Percentiles rank a stretch among this genome's conserved stretches.
phyloP scores from a whole-genome alignment of 2,113 vertebrate species.

The Corythornis cristatus region DNA sequence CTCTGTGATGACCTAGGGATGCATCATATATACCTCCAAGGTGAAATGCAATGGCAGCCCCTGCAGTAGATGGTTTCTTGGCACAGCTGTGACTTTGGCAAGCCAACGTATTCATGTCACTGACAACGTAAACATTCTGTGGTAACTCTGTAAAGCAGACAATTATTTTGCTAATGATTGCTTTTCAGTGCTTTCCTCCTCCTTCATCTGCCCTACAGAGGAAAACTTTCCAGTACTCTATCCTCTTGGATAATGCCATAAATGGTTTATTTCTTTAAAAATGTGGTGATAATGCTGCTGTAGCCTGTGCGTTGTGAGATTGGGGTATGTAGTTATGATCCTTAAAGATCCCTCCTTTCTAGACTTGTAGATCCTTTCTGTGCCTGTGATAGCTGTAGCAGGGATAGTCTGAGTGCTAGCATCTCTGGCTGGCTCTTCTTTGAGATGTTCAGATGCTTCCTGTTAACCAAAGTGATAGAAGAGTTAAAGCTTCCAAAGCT shows the following conservation, averaged over 20 bases:
- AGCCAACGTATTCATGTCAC: not conserved
- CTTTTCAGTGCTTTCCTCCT: not conserved
- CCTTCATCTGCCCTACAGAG: conserved; percentile 32
- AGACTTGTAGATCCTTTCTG: not conserved
- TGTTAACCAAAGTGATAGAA: not conserved
- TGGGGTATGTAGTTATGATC: not conserved
- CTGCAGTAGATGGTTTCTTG: not conserved
- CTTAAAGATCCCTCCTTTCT: not conserved
- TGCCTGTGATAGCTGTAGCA: not conserved
- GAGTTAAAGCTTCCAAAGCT: not conserved
- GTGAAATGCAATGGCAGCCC: not conserved
- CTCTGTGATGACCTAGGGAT: not conserved
- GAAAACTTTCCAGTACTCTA: not conserved
- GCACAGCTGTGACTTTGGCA: conserved; percentile 18
- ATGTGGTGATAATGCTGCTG: not conserved
- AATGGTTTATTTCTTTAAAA: not conserved
- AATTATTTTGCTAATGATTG: conserved; percentile 38
- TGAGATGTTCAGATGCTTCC: not conserved
- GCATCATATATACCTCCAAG: not conserved
- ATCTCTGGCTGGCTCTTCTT: not conserved
- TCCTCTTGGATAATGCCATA: not conserved
- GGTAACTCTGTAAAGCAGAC: conserved; percentile 47
- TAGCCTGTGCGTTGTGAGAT: not conserved
- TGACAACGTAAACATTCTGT: conserved; percentile 12
- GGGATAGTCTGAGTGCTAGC: not conserved